phyloP scores from a whole-genome alignment of 2,888 invertebrate genomes.

The Minunthozetes semirufus region DNA sequence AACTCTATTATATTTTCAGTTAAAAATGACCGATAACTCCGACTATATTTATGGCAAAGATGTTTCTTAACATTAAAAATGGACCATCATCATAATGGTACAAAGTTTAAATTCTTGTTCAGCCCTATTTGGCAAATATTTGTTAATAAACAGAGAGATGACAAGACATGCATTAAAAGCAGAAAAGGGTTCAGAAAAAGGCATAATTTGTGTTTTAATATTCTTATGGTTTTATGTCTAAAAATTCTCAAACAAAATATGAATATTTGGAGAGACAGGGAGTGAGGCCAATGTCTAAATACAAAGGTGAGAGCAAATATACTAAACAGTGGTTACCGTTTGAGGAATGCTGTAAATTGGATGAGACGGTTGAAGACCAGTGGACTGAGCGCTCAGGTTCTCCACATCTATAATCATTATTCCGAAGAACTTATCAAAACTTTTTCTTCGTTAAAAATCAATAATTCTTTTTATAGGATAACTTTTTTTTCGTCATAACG shows the following conservation, averaged over 20 bases:
- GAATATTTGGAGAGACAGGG: neutral
- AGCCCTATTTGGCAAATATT: too few relatives aligned
- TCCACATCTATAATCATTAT: slow-evolving; percentile 52
- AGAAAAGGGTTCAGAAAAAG: neutral
- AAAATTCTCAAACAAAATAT: neutral
- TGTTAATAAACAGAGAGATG: slow-evolving; percentile 21
- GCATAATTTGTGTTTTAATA: neutral
- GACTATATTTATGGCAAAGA: too few relatives aligned
- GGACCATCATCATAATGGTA: too few relatives aligned
- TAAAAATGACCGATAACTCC: too few relatives aligned
- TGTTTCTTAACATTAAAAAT: too few relatives aligned
- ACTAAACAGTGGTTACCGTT: neutral
- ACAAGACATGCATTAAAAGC: neutral
- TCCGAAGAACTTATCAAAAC: too few relatives aligned
- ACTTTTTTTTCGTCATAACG: neutral
- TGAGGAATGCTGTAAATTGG: neutral
- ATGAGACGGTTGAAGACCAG: slow-evolving; percentile 51
- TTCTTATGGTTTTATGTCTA: neutral
- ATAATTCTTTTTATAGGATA: neutral
- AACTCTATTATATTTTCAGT: too few relatives aligned
- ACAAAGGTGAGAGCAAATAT: neutral
- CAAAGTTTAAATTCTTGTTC: too few relatives aligned
- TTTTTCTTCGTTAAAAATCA: neutral
- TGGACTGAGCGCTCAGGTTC: slow-evolving; percentile 54
- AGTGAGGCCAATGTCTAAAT: neutral